Conservation (phyloP, 2,113 vertebrate species). For the Pitta sordida region DNA sequence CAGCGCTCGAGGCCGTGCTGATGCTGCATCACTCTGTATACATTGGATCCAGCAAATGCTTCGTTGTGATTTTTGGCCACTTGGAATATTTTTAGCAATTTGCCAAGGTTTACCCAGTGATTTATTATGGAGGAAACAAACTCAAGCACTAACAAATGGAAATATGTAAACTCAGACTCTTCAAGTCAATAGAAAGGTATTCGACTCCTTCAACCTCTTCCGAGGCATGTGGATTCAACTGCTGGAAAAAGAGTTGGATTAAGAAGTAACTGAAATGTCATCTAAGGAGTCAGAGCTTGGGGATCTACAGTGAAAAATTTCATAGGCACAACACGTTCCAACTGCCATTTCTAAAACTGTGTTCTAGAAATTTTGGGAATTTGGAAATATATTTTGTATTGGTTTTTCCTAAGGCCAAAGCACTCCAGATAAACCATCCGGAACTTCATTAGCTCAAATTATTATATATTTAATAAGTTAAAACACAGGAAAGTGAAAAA, state of each 20-base stretch:
- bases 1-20: neutral
- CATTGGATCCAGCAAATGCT: neutral
- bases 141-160: conserved; percentile 66
- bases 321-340: neutral
- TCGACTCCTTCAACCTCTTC: neutral
- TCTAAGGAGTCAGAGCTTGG: neutral
- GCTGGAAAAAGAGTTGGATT: neutral
- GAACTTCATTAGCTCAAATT: neutral
- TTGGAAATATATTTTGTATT: neutral
- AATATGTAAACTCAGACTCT: conserved; percentile 57
- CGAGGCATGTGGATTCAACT: neutral
- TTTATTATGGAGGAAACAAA: conserved; percentile 68
- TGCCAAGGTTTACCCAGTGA: conserved; percentile 58
- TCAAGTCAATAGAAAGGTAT: conserved; percentile 59
- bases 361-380: neutral
- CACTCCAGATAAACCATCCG: neutral
- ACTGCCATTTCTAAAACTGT: neutral
- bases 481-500: neutral
- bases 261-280: neutral
- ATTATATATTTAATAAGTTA: neutral
- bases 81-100: conserved; percentile 52
- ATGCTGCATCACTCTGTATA: neutral
- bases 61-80: conserved; percentile 62
- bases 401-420: neutral
- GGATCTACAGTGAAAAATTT: neutral